phyloP scores from a whole-genome alignment of 1,140 invertebrate genomes.

The Mesaphorura yosii region DNA sequence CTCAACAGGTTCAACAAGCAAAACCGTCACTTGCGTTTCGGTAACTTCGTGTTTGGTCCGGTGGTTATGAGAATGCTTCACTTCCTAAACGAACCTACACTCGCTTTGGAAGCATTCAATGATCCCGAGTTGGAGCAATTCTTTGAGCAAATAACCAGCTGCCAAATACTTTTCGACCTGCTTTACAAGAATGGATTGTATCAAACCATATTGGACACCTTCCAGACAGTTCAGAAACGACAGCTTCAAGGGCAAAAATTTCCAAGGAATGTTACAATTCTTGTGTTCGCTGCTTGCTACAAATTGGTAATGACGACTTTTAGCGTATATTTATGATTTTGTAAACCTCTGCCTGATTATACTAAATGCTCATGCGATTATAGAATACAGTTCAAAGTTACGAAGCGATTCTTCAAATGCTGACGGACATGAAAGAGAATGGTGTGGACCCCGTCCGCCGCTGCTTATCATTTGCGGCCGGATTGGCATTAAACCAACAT shows the following conservation, averaged over 20 bases:
- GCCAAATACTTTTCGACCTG: constrained; percentile 58
- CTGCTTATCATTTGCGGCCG: constrained; percentile 47
- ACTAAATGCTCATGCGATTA: too few species aligned
- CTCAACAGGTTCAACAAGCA: constrained; percentile 55
- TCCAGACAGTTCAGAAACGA: constrained; percentile 43
- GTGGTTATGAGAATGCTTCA: constrained; percentile 68
- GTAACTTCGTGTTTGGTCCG: constrained; percentile 67
- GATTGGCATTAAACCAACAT: constrained; percentile 54
- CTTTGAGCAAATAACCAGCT: constrained; percentile 58
- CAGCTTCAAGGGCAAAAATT: constrained; percentile 48
- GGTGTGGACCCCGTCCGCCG: constrained; percentile 47
- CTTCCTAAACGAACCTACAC: constrained; percentile 52
- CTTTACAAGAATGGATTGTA: constrained; percentile 57
- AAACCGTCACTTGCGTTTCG: constrained; percentile 58
- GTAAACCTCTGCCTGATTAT: too few species aligned
- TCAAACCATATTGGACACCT: constrained; percentile 51
- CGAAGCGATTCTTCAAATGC: constrained; percentile 49
- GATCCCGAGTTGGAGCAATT: constrained; percentile 46
- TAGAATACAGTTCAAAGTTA: constrained; percentile 59
- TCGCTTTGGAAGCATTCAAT: constrained; percentile 53
- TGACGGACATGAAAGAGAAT: constrained; percentile 44
- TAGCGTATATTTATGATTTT: constrained; percentile 19
- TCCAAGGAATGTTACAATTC: constrained; percentile 52
- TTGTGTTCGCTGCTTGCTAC: constrained; percentile 57
- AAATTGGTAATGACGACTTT: constrained; percentile 50